Base-by-base conservation (phyloP, 2,113 vertebrate species). In the Sinosuthora webbiana region DNA sequence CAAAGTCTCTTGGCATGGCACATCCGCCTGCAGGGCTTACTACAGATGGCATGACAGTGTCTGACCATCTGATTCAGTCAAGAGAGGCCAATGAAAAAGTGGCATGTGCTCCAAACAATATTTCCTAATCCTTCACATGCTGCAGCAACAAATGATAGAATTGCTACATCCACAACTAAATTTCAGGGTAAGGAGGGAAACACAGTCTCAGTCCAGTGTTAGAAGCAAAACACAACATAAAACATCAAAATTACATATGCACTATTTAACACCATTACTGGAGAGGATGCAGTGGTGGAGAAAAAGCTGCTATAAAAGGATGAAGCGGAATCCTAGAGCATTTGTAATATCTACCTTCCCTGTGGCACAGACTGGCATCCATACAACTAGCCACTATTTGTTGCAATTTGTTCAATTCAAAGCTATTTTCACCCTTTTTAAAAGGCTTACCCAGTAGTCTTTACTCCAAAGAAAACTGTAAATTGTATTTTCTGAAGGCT, bases 191-290 rank as follows among this genome's bases (percentile, higher is more conserved):
- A 15, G 77, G 75, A 95, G 53, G 49, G 31, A 87, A 88, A 73
- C 22, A 52, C 12, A 62, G 9, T 80, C 56, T 79, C 81, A 82
- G 76, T 52, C 75, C 2, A 3, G 52, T 11, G 41, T 84, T 89
- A 70, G 80, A 97, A 93, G 76, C 71, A 95, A 42, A 65, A 69
- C 69, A 69, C 69, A 83, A 17, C 2, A 5, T 94, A 95, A 97
- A 91, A 7, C 89, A 94, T 68, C 86, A 86, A 95, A 97, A 95
- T 89, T 82, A 91, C 83, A 68, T 91, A 83, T 94, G 89, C 80
- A 83, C 97, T 97, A 97, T 96, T 98, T 94, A 97, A 95, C 77
- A 87, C 33, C 50, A 74, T 95, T 95, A 91, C 93, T 97, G 78
- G 77, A 94, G 77, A 95, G 64, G 94, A 96, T 68, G 87, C 67